A percentile compares a stretch with the other conserved stretches of the same genome.
Conservation (phyloP, 2,113 vertebrate genomes). For the Archilochus colubris region DNA sequence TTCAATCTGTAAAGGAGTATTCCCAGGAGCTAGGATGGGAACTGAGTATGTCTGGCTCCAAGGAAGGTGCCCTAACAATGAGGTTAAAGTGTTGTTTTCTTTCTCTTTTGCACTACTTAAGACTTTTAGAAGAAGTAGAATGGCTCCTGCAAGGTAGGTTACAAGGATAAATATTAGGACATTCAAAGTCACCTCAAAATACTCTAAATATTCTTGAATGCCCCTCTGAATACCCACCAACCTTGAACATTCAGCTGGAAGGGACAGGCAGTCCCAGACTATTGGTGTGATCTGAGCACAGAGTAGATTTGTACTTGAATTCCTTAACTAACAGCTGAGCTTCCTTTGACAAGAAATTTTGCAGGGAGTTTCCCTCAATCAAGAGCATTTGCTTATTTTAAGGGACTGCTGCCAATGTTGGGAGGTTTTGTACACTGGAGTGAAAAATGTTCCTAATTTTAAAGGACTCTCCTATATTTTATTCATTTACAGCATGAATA, state of each 20-base stretch:
- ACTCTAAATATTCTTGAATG: neutral
- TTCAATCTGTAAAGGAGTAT: neutral
- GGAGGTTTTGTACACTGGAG: neutral
- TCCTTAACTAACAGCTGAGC: neutral
- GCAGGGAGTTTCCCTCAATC: neutral
- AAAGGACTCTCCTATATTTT: neutral
- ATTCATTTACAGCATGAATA: neutral
- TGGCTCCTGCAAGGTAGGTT: neutral
- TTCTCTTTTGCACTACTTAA: neutral
- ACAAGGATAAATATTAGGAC: neutral
- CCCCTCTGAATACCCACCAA: neutral
- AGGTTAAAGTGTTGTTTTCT: neutral
- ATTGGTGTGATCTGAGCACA: neutral
- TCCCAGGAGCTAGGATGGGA: neutral
- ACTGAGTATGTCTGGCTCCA: neutral
- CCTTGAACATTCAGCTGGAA: neutral
- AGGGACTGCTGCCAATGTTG: neutral
- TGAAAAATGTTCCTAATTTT: neutral
- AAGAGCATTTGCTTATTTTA: neutral
- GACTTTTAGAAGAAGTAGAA: neutral
- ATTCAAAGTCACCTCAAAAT: neutral
- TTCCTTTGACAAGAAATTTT: neutral
- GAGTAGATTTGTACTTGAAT: neutral
- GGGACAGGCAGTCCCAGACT: neutral
- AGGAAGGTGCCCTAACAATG: neutral